Base-by-base conservation (phyloP, 1,140 invertebrate genomes). In the Phortica variegata region DNA sequence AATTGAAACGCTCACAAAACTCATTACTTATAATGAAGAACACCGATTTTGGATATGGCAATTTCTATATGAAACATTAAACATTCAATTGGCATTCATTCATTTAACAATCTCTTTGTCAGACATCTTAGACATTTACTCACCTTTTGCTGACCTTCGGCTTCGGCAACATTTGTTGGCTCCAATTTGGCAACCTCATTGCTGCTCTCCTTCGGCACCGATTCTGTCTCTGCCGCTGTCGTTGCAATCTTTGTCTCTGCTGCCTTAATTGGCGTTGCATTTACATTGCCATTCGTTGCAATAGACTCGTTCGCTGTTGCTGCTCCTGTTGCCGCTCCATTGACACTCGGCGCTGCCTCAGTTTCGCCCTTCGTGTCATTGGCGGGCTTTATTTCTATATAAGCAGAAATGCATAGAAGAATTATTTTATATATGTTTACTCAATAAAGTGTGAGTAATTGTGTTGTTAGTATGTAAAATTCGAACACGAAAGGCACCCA, bases 1-100 rank as follows among this genome's bases (percentile, higher is more conserved):
- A 97, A 29, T 88, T 92, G 78, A 97, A 98, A 68, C 95, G 82
- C 79, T 98, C 95, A 77, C 95, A 97, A 73, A 97, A 95, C 77
- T 98, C 95, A 84, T 93, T 96, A 63, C 85, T 87, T 48, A 98
- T 82, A 63, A 98, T 97, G 76, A 96, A 95, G 65, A 90, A 92
- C n/a, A 96, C 87, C 3, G 91, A 84, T 70, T 86, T 89, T 0
- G 95, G 94, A 72, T 94, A 96, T 12, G 82, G 84, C 8, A 85
- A 56, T 80, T 87, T 85, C 87, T 90, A 79, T 81, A 84, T 53
- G 60, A 65, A 61, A 2, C 29, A 20, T 7, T 19, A 45, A 1
- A 33, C n/a, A n/a, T 13, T 13, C 34, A 8, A 13, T 37, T 7
- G 34, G 13, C 8, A 31, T 31, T 12, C 29, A 31, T 31, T 31